Evolutionary conservation across 2,888 invertebrate genomes (phyloP).

Genomic region (Myopa testacea): DNA sequence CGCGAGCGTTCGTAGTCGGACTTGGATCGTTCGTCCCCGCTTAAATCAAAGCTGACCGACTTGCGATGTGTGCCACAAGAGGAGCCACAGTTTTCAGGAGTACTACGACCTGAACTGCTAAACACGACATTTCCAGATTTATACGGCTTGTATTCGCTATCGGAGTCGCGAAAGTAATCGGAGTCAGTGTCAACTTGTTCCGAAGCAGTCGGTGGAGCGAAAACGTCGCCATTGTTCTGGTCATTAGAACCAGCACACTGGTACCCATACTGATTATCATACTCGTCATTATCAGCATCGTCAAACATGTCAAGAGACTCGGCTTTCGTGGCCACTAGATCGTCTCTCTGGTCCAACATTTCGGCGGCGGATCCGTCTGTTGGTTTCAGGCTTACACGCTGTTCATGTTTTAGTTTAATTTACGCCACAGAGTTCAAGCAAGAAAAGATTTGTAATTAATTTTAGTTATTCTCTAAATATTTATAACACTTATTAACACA

Average conservation of each 20-base stretch:
- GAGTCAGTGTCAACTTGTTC: conserved; percentile 59
- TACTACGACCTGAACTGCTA: conserved; percentile 62
- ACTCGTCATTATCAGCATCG: conserved; percentile 42
- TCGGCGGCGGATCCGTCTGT: conserved; percentile 47
- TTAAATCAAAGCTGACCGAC: conserved; percentile 68
- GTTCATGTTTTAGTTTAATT: conserved; percentile 37
- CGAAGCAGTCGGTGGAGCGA: conserved; percentile 47
- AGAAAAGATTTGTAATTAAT: conserved; percentile 40
- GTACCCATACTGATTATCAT: conserved; percentile 41
- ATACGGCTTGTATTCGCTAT: conserved; percentile 57
- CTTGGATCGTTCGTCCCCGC: conserved; percentile 65
- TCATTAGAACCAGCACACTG: conserved; percentile 50
- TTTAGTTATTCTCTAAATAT: conserved; percentile 30
- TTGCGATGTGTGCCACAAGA: conserved; percentile 61
- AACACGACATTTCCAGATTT: conserved; percentile 37
- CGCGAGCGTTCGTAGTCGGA: conserved; percentile 64
- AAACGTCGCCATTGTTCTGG: conserved; percentile 49
- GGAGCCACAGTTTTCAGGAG: conserved; percentile 55
- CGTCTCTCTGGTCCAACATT: conserved; percentile 58
- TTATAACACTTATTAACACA: conserved; percentile 40
- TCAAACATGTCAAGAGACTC: conserved; percentile 59
- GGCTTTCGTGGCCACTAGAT: conserved; percentile 45
- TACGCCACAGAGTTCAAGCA: conserved; percentile 37
- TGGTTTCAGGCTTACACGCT: neutral
- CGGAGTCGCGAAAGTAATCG: conserved; percentile 62